Evolutionary conservation across 2,797 vertebrate genomes (phyloP).

Genomic region (Meriones psammophilus): DNA sequence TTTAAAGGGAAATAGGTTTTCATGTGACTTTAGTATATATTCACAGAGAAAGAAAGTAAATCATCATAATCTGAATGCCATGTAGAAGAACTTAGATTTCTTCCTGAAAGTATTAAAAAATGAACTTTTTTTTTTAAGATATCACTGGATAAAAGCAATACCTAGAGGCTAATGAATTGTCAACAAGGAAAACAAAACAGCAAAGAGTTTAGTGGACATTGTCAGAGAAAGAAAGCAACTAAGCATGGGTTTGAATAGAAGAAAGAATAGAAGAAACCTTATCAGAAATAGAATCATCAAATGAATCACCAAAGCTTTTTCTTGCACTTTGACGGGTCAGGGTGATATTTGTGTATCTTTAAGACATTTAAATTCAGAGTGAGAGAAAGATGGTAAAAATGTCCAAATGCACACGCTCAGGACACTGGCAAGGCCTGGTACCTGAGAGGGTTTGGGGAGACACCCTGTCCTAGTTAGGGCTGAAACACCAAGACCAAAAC

Average conservation of each 20-base stretch:
- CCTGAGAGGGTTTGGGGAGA: background rate
- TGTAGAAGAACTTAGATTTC: slow-evolving; percentile 19
- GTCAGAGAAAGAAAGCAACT: background rate
- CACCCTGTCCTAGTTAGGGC: background rate
- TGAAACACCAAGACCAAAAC: background rate
- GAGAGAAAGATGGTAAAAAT: slow-evolving; percentile 5
- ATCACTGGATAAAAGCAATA: background rate
- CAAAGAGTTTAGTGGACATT: background rate
- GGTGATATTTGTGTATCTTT: background rate
- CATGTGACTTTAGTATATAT: background rate
- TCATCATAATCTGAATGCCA: background rate
- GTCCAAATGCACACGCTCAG: background rate
- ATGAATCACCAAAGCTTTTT: background rate
- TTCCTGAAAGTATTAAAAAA: slow-evolving; percentile 35
- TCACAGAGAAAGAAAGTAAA: background rate
- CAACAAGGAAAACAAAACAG: background rate
- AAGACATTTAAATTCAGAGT: slow-evolving; percentile 38
- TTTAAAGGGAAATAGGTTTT: background rate
- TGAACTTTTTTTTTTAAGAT: slow-evolving; percentile 8
- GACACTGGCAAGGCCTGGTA: background rate
- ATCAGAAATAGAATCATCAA: background rate
- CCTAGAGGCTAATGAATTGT: background rate
- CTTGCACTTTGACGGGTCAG: background rate
- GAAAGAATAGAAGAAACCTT: background rate
- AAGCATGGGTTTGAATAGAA: background rate